phyloP scores from a whole-genome alignment of 1,140 invertebrate species.

The Heliothis subflexa region DNA sequence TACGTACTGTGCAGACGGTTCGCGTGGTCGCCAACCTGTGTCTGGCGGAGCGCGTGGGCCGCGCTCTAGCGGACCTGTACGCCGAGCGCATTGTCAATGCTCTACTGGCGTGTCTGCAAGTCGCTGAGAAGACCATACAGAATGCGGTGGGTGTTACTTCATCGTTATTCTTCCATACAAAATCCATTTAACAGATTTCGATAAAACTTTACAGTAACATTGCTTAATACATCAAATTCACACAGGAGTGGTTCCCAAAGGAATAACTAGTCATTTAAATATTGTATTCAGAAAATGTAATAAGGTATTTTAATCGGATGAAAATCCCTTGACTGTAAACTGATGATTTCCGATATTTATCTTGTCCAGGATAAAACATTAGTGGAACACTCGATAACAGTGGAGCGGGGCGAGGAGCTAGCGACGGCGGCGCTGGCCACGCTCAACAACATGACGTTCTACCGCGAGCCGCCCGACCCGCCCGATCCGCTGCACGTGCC shows the following conservation, averaged over 20 bases:
- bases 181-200: no score
- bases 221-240: no score
- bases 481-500: conserved; percentile 63
- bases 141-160: conserved; percentile 51
- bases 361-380: conserved; percentile 51
- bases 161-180: no score
- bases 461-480: conserved; percentile 71
- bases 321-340: no score
- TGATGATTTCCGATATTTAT: not conserved
- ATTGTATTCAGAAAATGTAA: no score
- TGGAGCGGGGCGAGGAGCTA: conserved; percentile 72
- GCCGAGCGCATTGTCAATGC: conserved; percentile 67
- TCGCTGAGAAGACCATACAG: conserved; percentile 63
- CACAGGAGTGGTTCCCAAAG: no score
- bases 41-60: conserved; percentile 71
- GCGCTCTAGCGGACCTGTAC: conserved; percentile 62
- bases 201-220: no score
- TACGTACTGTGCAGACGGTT: conserved; percentile 67
- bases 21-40: conserved; percentile 83
- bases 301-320: no score
- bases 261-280: no score
- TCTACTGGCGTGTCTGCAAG: conserved; percentile 71
- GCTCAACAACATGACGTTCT: conserved; percentile 83
- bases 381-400: conserved; percentile 47
- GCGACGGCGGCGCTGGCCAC: conserved; percentile 78